These are phyloP conservation scores for Cirrhinus mrigala DNA, from an alignment of 2,797 vertebrate species.

Conservation along the genomic window DNA sequence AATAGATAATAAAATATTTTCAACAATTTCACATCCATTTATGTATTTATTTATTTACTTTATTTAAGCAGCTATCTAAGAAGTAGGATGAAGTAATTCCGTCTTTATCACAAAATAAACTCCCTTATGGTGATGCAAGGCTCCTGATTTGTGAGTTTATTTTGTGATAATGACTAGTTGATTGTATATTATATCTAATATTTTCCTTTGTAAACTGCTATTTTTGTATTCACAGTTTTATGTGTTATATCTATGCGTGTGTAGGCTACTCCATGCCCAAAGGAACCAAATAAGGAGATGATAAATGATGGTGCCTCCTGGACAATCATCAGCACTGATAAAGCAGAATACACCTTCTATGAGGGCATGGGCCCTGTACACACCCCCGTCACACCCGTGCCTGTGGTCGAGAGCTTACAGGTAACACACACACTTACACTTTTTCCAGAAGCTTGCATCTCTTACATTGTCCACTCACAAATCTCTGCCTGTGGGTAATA, in stretches of 20 bases:
- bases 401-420: conserved; percentile 99
- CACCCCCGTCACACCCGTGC: conserved; percentile 96
- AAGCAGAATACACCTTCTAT: conserved; percentile 98
- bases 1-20: too few relatives aligned
- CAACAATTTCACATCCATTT: neutral
- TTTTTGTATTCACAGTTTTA: neutral
- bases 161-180: neutral
- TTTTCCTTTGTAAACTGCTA: neutral
- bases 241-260: neutral
- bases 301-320: conserved; percentile 99
- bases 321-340: conserved; percentile 99
- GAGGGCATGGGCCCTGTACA: conserved; percentile 99
- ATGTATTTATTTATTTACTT: neutral
- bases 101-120: neutral
- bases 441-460: conserved; percentile 80
- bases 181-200: neutral
- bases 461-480: conserved; percentile 82
- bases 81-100: neutral
- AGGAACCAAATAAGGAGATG: conserved; percentile 99
- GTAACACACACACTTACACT: conserved; percentile 77
- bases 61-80: neutral
- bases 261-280: conserved; percentile 99
- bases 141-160: neutral
- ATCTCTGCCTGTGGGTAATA: conserved; percentile 95
- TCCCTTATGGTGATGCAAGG: neutral